Conservation (phyloP, 2,888 invertebrate species). For the Phymatocera aterrima region DNA sequence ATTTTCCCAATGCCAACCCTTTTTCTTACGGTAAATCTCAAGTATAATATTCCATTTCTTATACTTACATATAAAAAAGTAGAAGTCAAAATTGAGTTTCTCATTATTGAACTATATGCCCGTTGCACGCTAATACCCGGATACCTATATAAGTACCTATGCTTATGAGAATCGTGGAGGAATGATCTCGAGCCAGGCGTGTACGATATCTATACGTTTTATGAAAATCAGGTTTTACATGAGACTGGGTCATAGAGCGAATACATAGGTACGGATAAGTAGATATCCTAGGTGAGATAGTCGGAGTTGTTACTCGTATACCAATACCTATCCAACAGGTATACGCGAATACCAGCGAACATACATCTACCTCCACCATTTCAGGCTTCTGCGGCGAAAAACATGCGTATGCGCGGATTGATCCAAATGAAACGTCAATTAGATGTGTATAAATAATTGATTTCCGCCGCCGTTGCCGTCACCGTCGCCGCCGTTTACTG, state of each 20-base stretch:
- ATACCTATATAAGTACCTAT: background rate
- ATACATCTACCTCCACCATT: background rate
- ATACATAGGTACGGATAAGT: background rate
- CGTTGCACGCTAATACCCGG: background rate
- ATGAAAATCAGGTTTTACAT: conserved; percentile 9
- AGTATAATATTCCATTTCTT: too few relatives aligned
- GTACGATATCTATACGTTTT: too few relatives aligned
- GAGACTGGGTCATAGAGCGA: conserved; percentile 22
- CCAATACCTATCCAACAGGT: background rate
- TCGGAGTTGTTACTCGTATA: background rate
- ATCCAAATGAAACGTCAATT: conserved; percentile 38
- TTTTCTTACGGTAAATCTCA: too few relatives aligned
- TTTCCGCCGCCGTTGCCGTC: background rate
- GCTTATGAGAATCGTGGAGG: background rate
- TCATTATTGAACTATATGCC: too few relatives aligned
- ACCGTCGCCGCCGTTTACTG: background rate
- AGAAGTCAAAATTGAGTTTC: too few relatives aligned
- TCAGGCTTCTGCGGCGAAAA: background rate
- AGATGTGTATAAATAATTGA: conserved; percentile 35
- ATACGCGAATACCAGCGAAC: background rate
- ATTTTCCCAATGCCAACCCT: too few relatives aligned
- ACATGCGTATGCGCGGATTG: conserved; percentile 21
- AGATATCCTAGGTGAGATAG: too few relatives aligned
- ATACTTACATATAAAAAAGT: too few relatives aligned
- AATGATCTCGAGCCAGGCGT: background rate